Base-by-base conservation (phyloP, 2,888 invertebrate genomes). In the Eupeodes latifasciatus region DNA sequence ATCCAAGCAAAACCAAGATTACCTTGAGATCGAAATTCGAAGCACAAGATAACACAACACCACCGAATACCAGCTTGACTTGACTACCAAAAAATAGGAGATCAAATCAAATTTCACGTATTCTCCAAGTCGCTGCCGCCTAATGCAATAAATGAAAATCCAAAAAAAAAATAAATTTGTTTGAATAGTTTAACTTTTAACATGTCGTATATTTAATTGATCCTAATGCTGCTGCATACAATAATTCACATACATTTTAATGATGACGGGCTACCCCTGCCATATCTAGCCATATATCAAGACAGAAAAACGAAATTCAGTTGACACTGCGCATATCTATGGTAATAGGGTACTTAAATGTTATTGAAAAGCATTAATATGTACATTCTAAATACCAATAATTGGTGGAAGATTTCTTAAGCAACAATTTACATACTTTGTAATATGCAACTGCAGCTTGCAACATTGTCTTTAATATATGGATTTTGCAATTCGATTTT, bases 81-180 rank as follows among this genome's bases (percentile, higher is more conserved):
- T 61, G 59, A 61, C 61, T 61, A n/a, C 10, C 61, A 61, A 40
- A 61, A 57, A n/a, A 9, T 61, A 40, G 11, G 61, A 61, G n/a
- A 40, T 61, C 61, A 61, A 61, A 61, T 40, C 36, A 40, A 61
- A 40, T 40, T 9, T 10, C 7, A 40, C 61, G 36, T 5, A 61
- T 36, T 36, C n/a, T 14, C 14, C 12, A 4, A 12, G 14, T 5
- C 51, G 51, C 5, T 4, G 12, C 5, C 14, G 36, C 34, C n/a
- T 61, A 36, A 36, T 14, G 14, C 51, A 12, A n/a, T 5, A 36
- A n/a, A 61, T n/a, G 36, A n/a, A 36, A 40, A n/a, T 11, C 2
- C 10, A 27, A 5, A 27, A 27, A 19, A 19, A 34, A 57, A 34
- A 14, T 3, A 7, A 57, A 34, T 57, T 57, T 27, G 27, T 27